Conservation (phyloP, 2,888 invertebrate genomes). For the Machimus atricapillus region DNA sequence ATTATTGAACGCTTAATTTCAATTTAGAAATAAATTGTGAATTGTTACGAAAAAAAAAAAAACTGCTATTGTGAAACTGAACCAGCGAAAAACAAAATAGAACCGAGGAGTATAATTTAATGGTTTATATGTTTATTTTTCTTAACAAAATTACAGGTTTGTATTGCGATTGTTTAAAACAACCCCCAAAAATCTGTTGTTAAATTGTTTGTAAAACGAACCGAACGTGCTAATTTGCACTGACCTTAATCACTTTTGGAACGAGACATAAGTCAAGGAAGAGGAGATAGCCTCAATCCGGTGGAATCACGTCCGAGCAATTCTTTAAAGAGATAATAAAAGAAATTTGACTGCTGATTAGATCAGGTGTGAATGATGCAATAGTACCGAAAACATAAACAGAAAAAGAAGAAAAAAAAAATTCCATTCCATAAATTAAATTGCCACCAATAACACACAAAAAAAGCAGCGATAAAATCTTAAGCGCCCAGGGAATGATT, state of each 20-base stretch:
- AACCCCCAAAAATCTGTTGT: background rate
- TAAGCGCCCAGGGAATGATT: background rate
- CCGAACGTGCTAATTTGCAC: background rate
- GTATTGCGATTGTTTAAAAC: background rate
- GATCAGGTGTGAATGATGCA: slow-evolving; percentile 17
- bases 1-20: background rate
- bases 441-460: background rate
- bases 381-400: slow-evolving; percentile 3
- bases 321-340: background rate
- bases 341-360: slow-evolving; percentile 8
- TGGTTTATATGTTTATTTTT: background rate
- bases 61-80: background rate
- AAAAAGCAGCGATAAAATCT: background rate
- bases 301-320: background rate
- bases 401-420: background rate
- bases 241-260: background rate
- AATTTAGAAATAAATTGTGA: background rate
- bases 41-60: background rate
- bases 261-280: background rate
- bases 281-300: background rate
- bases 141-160: background rate
- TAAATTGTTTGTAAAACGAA: background rate
- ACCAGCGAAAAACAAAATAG: background rate
- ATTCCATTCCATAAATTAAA: background rate
- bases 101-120: background rate